phyloP scores from a whole-genome alignment of 2,113 vertebrate species.

The Tamias sibiricus region DNA sequence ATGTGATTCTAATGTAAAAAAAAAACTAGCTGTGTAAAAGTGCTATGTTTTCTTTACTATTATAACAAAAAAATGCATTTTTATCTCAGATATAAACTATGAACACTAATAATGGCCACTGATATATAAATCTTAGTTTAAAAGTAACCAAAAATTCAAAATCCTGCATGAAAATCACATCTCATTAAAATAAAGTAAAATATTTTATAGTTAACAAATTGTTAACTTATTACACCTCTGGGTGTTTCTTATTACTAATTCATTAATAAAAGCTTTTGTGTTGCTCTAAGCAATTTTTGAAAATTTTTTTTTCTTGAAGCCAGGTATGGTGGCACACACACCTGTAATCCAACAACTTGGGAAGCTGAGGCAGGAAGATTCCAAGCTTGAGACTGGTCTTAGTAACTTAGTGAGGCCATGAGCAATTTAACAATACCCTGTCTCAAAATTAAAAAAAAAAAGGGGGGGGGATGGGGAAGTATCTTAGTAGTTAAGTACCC shows the following conservation, averaged over 20 bases:
- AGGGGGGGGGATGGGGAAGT: no score
- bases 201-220: neutral
- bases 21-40: neutral
- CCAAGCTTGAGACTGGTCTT: no score
- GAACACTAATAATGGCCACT: neutral
- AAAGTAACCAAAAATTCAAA: constrained; percentile 4
- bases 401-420: no score
- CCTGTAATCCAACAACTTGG: no score
- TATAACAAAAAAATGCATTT: neutral
- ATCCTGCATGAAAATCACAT: neutral
- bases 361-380: no score
- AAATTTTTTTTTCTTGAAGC: no score
- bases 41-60: neutral
- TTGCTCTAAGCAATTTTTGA: neutral
- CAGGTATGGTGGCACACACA: no score
- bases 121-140: neutral
- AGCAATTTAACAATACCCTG: no score
- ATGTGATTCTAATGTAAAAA: constrained; percentile 39
- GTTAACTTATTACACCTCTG: neutral
- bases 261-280: neutral
- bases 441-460: no score
- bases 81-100: neutral
- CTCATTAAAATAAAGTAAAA: constrained; percentile 34
- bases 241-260: neutral
- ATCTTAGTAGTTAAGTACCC: no score